Evolutionary conservation across 2,113 vertebrate genomes (phyloP).

Genomic region (Mustela lutreola): DNA sequence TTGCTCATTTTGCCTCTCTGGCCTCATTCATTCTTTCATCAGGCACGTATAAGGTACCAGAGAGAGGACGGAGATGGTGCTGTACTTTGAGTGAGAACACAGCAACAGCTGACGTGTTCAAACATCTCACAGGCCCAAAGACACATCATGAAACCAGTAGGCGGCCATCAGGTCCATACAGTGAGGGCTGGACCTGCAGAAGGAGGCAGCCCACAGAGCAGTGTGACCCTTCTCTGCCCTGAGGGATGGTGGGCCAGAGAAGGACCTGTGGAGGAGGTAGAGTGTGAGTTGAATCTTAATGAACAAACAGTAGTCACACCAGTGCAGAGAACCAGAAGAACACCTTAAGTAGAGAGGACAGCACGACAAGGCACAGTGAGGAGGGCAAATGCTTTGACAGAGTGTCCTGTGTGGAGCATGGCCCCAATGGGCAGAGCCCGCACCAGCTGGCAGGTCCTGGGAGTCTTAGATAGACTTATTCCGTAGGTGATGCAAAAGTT

Average conservation of each 20-base stretch:
- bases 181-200: neutral
- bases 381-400: neutral
- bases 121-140: constrained; percentile 22
- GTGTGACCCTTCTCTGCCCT: neutral
- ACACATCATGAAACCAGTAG: neutral
- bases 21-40: neutral
- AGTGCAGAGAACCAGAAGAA: neutral
- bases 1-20: neutral
- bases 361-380: neutral
- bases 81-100: neutral
- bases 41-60: neutral
- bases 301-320: neutral
- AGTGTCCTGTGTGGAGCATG: neutral
- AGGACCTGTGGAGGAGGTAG: neutral
- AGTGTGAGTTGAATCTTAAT: neutral
- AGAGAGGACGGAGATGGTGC: neutral
- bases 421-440: neutral
- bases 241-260: neutral
- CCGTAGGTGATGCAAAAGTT: neutral
- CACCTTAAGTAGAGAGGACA: neutral
- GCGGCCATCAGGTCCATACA: neutral
- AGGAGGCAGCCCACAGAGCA: neutral
- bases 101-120: neutral
- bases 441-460: neutral
- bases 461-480: neutral